Evolutionary conservation across 2,888 invertebrate species (phyloP), one percentile per base, ranked within the genome.

Genomic region (Sinelater perroti): DNA sequence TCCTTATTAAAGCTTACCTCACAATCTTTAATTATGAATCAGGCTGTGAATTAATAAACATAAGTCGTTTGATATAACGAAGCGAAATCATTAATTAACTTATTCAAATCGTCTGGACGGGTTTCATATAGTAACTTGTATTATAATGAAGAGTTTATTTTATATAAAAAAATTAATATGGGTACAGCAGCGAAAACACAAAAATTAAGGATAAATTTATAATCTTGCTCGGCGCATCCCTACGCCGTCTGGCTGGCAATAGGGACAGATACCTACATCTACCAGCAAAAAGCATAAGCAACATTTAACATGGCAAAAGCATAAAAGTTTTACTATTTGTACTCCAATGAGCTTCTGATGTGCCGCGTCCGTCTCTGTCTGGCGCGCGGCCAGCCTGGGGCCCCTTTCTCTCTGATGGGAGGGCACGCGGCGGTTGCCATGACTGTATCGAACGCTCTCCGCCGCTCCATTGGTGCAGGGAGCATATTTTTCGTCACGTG

Each of bases 291-390:
- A 72, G 67, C 69, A 72, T 71, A 78, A 79, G 72, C 73, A 76
- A 72, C 72, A 73, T 75, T 75, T 72, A 73, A 70, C 70, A 71
- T 69, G 71, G 74, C 72, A 72, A 70, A 76, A 75, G 74, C 75
- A 69, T 77, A 78, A 77, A 78, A 77, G 63, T 75, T 79, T 78
- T 77, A 78, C 75, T 78, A 75, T 78, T 78, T 75, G 72, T 70
- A 72, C 70, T 76, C 78, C 79, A 78, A 79, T 79, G 73, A 71
- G 70, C 67, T 66, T 66, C 63, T 74, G 75, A 75, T 68, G 71
- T 71, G 13, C 16, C 24, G n/a, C 36, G 10, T 54, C 62, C 59
- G 49, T 74, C 74, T 68, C 67, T 68, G 62, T 76, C 67, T 52
- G 42, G 42, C 30, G 46, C 54, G 18, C 46, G 44, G 26, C 31